A percentile compares a stretch with the other conserved stretches of the same genome.
Conservation (phyloP, 2,888 invertebrate species). For the Coelogynopora nodosa region DNA sequence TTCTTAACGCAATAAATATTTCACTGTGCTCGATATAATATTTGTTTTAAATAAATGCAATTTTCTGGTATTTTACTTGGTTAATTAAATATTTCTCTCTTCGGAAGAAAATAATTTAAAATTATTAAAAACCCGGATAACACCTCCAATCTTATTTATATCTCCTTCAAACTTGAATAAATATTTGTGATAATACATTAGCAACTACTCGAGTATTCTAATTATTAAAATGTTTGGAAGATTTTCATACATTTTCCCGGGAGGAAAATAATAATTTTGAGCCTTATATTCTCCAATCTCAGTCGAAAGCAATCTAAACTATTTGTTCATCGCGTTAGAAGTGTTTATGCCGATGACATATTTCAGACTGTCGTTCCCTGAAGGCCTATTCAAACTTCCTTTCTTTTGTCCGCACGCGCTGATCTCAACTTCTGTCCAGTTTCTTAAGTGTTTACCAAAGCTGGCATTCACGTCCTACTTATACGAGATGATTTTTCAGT, state of each 20-base stretch:
- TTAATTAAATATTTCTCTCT: too few species aligned
- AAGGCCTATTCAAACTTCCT: not conserved
- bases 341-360: constrained; percentile 24
- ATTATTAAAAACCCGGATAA: not conserved
- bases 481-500: not conserved
- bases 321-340: constrained; percentile 16
- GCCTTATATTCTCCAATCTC: not conserved
- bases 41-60: too few species aligned
- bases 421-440: not conserved
- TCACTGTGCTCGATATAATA: too few species aligned
- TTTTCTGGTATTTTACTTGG: too few species aligned
- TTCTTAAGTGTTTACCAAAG: constrained; percentile 19
- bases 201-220: not conserved
- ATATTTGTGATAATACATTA: constrained; percentile 18
- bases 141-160: not conserved
- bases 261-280: not conserved
- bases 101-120: not conserved
- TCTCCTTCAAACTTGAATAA: not conserved
- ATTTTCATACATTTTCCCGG: not conserved
- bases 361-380: not conserved
- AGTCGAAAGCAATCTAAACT: constrained; percentile 15
- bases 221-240: not conserved
- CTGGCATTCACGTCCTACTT: not conserved
- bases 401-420: not conserved
- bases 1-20: too few species aligned